Evolutionary conservation across 2,113 vertebrate genomes (phyloP).

Genomic region (Indicator maculatus): DNA sequence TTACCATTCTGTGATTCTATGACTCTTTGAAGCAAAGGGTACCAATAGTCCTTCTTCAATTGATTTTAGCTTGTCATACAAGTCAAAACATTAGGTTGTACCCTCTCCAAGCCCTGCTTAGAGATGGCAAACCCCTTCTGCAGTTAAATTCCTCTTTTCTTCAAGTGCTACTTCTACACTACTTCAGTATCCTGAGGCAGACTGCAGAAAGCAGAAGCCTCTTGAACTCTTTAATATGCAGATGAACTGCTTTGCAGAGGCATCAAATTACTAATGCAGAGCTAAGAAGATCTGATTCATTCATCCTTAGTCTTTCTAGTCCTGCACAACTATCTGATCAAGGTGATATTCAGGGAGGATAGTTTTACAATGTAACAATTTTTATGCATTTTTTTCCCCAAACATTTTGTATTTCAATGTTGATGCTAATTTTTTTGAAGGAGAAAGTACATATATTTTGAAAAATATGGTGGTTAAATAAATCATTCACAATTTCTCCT

Average conservation of each 20-base stretch:
- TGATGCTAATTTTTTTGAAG: conserved; percentile 41
- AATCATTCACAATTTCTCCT: not conserved
- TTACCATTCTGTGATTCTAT: too few relatives aligned
- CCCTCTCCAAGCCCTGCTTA: not conserved
- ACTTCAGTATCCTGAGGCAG: not conserved
- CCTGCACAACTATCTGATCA: conserved; percentile 26
- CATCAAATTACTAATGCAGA: conserved; percentile 45
- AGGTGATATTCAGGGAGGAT: conserved; percentile 47
- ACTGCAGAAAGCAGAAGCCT: not conserved
- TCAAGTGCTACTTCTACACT: not conserved
- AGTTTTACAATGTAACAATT: conserved; percentile 32
- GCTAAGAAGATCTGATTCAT: conserved; percentile 37
- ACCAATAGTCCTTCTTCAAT: not conserved
- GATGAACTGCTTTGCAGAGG: not conserved
- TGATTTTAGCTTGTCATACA: not conserved
- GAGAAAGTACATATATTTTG: not conserved
- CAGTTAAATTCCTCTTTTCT: not conserved
- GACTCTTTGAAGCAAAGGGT: not conserved
- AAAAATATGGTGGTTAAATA: not conserved
- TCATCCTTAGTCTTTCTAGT: conserved; percentile 16
- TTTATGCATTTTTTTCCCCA: conserved; percentile 24
- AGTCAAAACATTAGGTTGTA: not conserved
- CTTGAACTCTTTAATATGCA: conserved; percentile 25
- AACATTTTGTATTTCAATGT: conserved; percentile 17
- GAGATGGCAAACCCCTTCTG: not conserved